Base-by-base conservation (phyloP, 1,140 invertebrate species). In the Eubasilissa regina region DNA sequence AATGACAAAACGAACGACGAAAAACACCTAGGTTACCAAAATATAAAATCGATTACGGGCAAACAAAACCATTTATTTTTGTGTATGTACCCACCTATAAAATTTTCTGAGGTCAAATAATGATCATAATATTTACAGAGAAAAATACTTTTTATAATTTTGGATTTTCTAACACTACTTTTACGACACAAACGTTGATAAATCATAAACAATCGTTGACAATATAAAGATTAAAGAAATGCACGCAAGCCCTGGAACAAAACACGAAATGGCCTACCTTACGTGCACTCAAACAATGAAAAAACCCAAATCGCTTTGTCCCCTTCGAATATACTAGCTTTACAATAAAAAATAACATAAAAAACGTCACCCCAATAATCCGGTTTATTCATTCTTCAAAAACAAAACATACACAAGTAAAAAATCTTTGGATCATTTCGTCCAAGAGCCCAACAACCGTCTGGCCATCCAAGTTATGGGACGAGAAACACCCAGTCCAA, bases 221-320 rank as follows among this genome's bases (percentile, higher is more conserved):
- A 55, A 55, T 43, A 25, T 73, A 13, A 55, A 53, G 48, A 73
- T 55, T 48, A 48, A 17, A n/a, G 4, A 21, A 73, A 73, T 73
- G 70, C 70, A 53, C 12, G 53, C 21, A 73, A 55, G 70, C 19
- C 70, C 44, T 9, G 35, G 64, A 47, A 68, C 64, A 68, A 68
- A 44, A 68, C 70, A 73, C 70, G 70, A 73, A 73, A 73, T 73
- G 70, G 70, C 70, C 48, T 73, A 73, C 70, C 48, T 55, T 55
- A 51, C 66, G 47, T 70, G 70, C 48, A 73, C 19, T 44, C 70
- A 55, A 43, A 73, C 70, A 73, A 73, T 73, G 48, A 53, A 55
- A 55, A 55, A 56, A 55, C 21, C 66, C 19, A 11, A 47, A 15
- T 70, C 19, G 15, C 66, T 51, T 48, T 51, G 66, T 53, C 17